Base-by-base conservation (phyloP, 2,113 vertebrate species). In the Gallinago jamesoni region DNA sequence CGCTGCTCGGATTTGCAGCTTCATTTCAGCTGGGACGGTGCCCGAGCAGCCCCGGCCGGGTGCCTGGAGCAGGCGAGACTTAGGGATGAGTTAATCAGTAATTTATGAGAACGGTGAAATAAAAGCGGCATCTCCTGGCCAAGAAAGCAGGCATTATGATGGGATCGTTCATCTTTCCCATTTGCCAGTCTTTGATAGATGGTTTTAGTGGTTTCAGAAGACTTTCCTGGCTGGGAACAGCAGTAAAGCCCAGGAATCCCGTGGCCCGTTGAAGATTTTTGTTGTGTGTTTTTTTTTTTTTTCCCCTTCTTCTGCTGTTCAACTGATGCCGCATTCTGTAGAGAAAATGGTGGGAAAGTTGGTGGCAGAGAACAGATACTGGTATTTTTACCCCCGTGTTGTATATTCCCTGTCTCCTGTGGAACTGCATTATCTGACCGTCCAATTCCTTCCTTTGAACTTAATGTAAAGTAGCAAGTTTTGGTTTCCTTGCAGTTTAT, bases 21-120 rank as follows among this genome's bases (percentile, higher is more conserved):
- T 52, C 86, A 72, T 95, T 96, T 91, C 95, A 91, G 75, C 79
- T 55, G 90, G 93, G 96, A 82, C 57, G 0, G 73, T 53, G 91
- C 96, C 89, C 45, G 87, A 53, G 28, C 62, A 53, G 69, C 76
- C 50, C 20, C 41, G 4, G 6, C 1, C 2, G 6, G 60, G 56
- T 4, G 31, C 22, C 77, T 16, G 68, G 68, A 73, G 83, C 79
- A 7, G 35, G 3, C 9, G 14, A 33, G 66, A 9, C 73, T 47
- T 8, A 4, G 1, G 48, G 55, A 28, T 69, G 80, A 60, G 81
- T 10, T 23, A 47, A 78, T 22, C 21, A 45, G 31, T 66, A 20
- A 23, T 68, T 89, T 37, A 9, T 4, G 91, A 20, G 25, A 50
- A 81, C 8, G 19, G 85, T 86, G 62, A 35, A 77, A 18, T 27